Base-by-base conservation (phyloP, 2,797 vertebrate genomes). In the Aphelocoma californica region DNA sequence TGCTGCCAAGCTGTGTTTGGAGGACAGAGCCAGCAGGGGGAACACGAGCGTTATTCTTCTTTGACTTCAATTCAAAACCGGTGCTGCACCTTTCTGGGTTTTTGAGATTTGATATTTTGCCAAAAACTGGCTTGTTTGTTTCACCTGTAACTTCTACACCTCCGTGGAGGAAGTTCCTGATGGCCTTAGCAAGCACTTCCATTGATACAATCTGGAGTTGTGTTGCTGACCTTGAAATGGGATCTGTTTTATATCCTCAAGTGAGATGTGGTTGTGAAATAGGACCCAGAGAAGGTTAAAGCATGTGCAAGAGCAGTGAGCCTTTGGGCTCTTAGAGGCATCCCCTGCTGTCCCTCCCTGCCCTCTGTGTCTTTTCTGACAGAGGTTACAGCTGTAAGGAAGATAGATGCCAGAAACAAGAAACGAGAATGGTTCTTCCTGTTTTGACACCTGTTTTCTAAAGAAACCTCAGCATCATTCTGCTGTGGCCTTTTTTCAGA, bases 301-400 rank as follows among this genome's bases (percentile, higher is more conserved):
- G 38, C 0, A 0, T 11, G 10, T 48, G 9, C 25, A 29, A 56
- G 45, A 44, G 31, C 3, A 1, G 2, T n/a, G 64, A 73, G 25
- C 42, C 32, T 53, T 45, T 21, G 58, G 47, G 60, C 19, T 72
- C 60, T 38, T 20, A 10, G 5, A 67, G 18, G 18, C 7, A 18
- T 67, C 44, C 15, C 19, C 15, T 78, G 61, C 42, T 40, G 8
- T 45, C 21, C 19, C 16, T 19, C 21, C 19, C 45, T 56, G 19
- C 19, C 34, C 42, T 62, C 36, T 26, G 14, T 26, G 24, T 12
- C 53, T 12, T 12, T 67, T 85, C 40, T 82, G 51, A 29, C 47
- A 54, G 38, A 45, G 6, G 12, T 50, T 42, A 29, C 47, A 45
- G 48, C 47, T 65, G 7, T 58, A 18, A 25, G 57, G 38, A 80